Evolutionary conservation across 2,888 invertebrate species (phyloP).

Genomic region (Heterodera filipjevi): DNA sequence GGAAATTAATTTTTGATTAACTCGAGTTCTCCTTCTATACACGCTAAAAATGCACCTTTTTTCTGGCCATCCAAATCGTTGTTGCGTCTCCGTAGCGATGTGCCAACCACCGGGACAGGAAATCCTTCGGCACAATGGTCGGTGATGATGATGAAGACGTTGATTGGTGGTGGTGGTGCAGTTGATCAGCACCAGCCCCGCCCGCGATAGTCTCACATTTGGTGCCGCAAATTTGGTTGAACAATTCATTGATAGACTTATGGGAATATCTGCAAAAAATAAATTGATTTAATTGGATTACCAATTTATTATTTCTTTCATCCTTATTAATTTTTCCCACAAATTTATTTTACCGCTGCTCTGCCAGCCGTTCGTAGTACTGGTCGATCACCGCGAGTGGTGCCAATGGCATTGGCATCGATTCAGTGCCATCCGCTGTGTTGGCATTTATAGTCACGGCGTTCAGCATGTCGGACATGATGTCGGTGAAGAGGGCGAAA

Average conservation of each 20-base stretch:
- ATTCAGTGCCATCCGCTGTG: constrained; percentile 17
- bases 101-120: constrained; percentile 35
- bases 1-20: neutral
- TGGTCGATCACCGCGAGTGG: constrained; percentile 30
- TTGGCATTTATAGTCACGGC: neutral
- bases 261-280: constrained; percentile 30
- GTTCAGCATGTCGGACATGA: constrained; percentile 16
- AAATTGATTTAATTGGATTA: too few species aligned
- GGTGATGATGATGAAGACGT: neutral
- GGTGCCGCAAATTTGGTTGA: constrained; percentile 30
- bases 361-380: constrained; percentile 29
- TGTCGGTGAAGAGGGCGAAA: constrained; percentile 25
- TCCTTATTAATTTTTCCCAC: too few species aligned
- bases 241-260: constrained; percentile 31
- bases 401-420: neutral
- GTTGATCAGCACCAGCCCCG: neutral
- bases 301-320: too few species aligned
- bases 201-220: neutral
- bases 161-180: neutral
- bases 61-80: constrained; percentile 39
- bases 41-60: constrained; percentile 26
- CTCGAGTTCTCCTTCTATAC: neutral
- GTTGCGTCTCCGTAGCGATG: constrained; percentile 34
- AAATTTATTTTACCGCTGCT: constrained; percentile 23
- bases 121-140: constrained; percentile 19